Base-by-base conservation (phyloP, 2,113 vertebrate species). In the Alectura lathami region DNA sequence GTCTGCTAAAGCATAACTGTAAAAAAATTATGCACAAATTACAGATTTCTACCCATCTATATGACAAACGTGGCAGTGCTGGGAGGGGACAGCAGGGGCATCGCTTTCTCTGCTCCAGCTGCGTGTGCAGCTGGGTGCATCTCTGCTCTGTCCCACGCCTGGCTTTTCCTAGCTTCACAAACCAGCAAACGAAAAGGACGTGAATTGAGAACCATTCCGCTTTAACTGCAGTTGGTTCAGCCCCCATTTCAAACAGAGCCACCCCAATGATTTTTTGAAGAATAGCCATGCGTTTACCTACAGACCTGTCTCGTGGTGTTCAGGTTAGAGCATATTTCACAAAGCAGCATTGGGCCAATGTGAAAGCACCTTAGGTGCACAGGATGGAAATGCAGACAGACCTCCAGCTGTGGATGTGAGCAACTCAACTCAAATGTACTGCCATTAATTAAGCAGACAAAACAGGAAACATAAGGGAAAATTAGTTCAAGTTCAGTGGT, bases 401-500 rank as follows among this genome's bases (percentile, higher is more conserved):
- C 48, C 92, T 87, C 87, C 90, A 91, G 76, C 77, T 34, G 47
- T 20, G 60, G 48, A 42, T 87, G 42, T 66, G 34, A 77, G 51
- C 17, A 87, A 83, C 17, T 9, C 75, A 94, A 62, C 72, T 88
- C 59, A 34, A 51, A 92, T 69, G 27, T 14, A 63, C 66, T 83
- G 73, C 36, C 72, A 48, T 91, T 95, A 97, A 96, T 86, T 89
- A 93, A 95, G 43, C 38, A 92, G 69, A 84, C 89, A 57, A 97
- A 97, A 96, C 79, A 92, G 80, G 94, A 98, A 93, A 93, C 66
- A 93, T 84, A 92, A 23, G 59, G 79, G 88, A 97, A 96, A 97
- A 96, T 93, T 96, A 97, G 93, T 74, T 96, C 75, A 84, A 75
- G 45, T 95, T 96, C 84, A 80, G 72, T 59, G 30, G 75, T 88